Evolutionary conservation across 2,797 vertebrate species (phyloP).

Genomic region (Thaleichthys pacificus): DNA sequence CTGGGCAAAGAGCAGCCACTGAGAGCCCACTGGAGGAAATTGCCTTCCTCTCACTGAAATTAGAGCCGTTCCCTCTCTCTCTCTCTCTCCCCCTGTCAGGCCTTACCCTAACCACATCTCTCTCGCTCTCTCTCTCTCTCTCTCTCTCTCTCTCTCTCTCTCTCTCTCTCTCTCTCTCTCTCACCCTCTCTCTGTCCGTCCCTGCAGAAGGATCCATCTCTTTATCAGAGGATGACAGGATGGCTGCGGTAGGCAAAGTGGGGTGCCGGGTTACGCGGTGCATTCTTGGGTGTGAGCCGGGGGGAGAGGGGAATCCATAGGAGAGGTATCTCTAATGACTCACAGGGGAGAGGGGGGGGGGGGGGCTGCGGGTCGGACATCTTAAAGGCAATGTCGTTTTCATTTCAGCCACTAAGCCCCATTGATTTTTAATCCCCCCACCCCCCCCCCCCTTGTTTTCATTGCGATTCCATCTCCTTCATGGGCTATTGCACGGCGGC

Average conservation of each 20-base stretch:
- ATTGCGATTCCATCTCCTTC: constrained; percentile 50
- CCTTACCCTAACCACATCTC: constrained; percentile 49
- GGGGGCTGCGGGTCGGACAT: constrained; percentile 36
- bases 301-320: neutral
- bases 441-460: constrained; percentile 50
- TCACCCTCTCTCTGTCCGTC: constrained; percentile 21
- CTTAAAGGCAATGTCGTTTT: constrained; percentile 40
- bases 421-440: constrained; percentile 57
- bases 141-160: constrained; percentile 24
- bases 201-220: constrained; percentile 22
- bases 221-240: constrained; percentile 19
- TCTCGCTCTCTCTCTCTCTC: constrained; percentile 14
- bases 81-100: constrained; percentile 47
- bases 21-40: constrained; percentile 38
- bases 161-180: constrained; percentile 19
- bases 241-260: constrained; percentile 24
- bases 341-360: neutral
- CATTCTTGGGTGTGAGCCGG: constrained; percentile 2
- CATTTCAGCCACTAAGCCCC: constrained; percentile 37
- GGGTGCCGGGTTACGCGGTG: constrained; percentile 28
- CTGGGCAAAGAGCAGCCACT: constrained; percentile 23
- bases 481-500: constrained; percentile 55
- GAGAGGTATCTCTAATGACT: constrained; percentile 25
- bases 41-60: constrained; percentile 39
- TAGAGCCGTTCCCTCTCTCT: constrained; percentile 42